phyloP scores from a whole-genome alignment of 2,113 vertebrate genomes.

The Psephotus haematonotus region DNA sequence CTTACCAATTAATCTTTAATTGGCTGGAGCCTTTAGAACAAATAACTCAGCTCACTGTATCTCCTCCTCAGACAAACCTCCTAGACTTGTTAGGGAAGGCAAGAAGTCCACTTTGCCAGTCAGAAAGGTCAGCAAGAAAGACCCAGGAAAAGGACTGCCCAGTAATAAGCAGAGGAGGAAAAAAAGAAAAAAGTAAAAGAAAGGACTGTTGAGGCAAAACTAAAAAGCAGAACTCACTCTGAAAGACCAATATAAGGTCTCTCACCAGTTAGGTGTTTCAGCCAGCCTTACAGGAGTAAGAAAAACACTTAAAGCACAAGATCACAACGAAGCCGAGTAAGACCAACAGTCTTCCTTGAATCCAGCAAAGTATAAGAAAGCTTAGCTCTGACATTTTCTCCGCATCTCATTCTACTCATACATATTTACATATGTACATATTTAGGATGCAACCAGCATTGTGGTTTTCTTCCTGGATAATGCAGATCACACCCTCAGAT shows the following conservation, averaged over 20 bases:
- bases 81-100: not conserved
- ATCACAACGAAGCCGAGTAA: not conserved
- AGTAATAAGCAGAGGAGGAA: rapidly evolving
- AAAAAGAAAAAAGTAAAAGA: rapidly evolving
- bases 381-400: not conserved
- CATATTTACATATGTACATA: no score
- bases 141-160: not conserved
- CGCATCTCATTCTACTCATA: not conserved
- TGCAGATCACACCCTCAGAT: not conserved
- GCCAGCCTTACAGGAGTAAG: rapidly evolving
- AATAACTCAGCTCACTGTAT: not conserved
- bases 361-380: not conserved
- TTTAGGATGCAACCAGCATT: not conserved
- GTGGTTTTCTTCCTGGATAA: not conserved
- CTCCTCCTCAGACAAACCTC: not conserved
- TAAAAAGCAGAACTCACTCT: not conserved
- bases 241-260: not conserved
- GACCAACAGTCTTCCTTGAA: not conserved
- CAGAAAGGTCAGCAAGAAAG: not conserved
- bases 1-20: not conserved
- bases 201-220: not conserved
- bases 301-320: not conserved
- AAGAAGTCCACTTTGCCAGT: not conserved
- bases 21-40: not conserved
- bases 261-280: not conserved